Percentiles rank a stretch among this genome's conserved stretches.
phyloP scores from a whole-genome alignment of 2,797 vertebrate genomes.

The Hyperoplus lanceolatus region DNA sequence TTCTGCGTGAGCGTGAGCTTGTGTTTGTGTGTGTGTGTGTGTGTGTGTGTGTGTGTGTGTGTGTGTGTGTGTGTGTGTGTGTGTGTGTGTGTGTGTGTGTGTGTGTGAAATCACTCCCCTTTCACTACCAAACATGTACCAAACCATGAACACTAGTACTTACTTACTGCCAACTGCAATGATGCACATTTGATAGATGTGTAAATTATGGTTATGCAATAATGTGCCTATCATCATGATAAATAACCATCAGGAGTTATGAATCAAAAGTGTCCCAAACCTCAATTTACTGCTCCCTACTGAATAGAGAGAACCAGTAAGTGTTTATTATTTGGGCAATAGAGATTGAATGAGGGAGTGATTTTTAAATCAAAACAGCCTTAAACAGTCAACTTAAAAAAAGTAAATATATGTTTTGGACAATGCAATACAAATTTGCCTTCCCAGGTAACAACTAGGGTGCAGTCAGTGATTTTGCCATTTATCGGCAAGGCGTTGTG shows the following conservation, averaged over 20 bases:
- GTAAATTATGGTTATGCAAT: neutral
- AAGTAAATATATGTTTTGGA: conserved; percentile 45
- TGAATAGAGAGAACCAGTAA: neutral
- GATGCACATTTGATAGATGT: neutral
- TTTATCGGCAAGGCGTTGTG: neutral
- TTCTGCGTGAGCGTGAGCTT: conserved; percentile 1
- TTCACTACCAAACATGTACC: neutral
- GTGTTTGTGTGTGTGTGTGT: neutral
- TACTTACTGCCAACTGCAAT: neutral
- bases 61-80: conserved; percentile 2
- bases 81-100: neutral
- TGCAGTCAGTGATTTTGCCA: neutral
- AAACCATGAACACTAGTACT: neutral
- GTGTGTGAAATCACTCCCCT: neutral
- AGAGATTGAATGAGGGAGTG: neutral
- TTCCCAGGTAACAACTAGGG: conserved; percentile 60
- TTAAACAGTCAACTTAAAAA: conserved; percentile 39
- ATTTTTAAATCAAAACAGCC: neutral
- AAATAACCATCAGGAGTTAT: neutral
- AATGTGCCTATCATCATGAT: neutral
- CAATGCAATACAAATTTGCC: conserved; percentile 61
- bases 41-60: neutral
- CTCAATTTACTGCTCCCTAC: neutral
- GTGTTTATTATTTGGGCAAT: neutral
- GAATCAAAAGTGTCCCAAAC: neutral